Evolutionary conservation across 2,888 invertebrate species (phyloP).

Genomic region (Octonoba sinensis): DNA sequence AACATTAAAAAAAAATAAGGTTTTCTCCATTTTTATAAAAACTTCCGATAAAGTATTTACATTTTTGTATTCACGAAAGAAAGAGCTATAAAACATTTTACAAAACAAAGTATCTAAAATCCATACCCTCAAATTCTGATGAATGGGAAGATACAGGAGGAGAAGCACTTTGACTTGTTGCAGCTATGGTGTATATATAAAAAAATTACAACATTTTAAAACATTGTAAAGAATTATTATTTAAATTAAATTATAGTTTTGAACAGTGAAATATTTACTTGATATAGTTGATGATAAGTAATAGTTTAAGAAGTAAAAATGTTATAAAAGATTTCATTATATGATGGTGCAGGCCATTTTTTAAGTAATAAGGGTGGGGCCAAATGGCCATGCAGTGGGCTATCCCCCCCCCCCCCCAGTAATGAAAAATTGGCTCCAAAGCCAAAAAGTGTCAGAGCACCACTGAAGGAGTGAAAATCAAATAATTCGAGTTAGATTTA

Average conservation of each 20-base stretch:
- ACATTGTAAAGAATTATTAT: background rate
- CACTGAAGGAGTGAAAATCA: conserved; percentile 1
- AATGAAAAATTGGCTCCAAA: background rate
- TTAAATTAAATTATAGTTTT: too few species aligned
- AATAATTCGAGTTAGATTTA: conserved; percentile 1
- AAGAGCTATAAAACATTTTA: too few species aligned
- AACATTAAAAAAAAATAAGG: too few species aligned
- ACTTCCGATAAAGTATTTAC: too few species aligned
- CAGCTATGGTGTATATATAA: conserved; percentile 67
- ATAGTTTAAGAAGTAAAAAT: too few species aligned
- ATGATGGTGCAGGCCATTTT: background rate
- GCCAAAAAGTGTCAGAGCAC: background rate
- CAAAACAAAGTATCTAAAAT: background rate
- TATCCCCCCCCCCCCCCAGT: background rate
- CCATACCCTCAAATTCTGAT: conserved; percentile 58
- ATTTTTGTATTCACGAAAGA: too few species aligned
- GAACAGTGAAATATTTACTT: too few species aligned
- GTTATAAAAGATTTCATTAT: too few species aligned
- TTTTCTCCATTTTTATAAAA: too few species aligned
- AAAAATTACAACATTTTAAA: background rate
- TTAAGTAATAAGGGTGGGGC: background rate
- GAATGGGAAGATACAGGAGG: conserved; percentile 62
- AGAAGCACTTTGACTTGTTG: conserved; percentile 74
- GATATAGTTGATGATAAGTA: too few species aligned
- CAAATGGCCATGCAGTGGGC: conserved; percentile 9